Percentiles rank a stretch among this genome's conserved stretches.
Evolutionary conservation across 2,113 vertebrate species (phyloP).

Genomic region (Psilopogon haemacephalus): DNA sequence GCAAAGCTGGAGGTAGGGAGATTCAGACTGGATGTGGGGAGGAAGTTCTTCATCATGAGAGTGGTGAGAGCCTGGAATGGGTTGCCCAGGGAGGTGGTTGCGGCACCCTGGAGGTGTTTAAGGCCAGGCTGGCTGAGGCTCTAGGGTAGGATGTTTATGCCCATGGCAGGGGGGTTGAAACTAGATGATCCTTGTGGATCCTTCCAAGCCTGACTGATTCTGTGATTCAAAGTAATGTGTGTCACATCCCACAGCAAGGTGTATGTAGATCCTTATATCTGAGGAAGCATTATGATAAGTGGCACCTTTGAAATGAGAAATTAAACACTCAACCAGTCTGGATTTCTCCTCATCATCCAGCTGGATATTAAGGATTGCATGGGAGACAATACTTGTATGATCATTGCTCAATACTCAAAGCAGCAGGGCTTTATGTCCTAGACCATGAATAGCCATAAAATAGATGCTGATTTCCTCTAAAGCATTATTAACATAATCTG

Average conservation of each 20-base stretch:
- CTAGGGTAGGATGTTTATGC: too few species aligned
- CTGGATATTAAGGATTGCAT: conserved; percentile 31
- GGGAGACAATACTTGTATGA: neutral
- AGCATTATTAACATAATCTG: neutral
- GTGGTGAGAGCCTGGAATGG: too few species aligned
- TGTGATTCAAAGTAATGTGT: neutral
- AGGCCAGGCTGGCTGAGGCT: too few species aligned
- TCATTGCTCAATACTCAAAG: neutral
- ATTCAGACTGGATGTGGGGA: too few species aligned
- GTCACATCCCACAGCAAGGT: neutral
- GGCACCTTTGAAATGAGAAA: neutral
- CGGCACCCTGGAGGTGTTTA: too few species aligned
- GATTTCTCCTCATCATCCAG: conserved; percentile 21
- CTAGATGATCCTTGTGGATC: too few species aligned
- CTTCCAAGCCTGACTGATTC: too few species aligned
- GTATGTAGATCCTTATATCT: neutral
- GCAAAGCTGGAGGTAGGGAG: too few species aligned
- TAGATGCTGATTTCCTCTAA: neutral
- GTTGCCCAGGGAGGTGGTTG: too few species aligned
- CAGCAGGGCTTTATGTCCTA: neutral
- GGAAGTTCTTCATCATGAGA: too few species aligned
- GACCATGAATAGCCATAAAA: neutral
- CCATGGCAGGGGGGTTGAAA: too few species aligned
- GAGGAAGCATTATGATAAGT: neutral
- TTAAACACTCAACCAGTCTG: neutral